Evolutionary conservation across 2,888 invertebrate species (phyloP).

Genomic region (Lithosia quadra): DNA sequence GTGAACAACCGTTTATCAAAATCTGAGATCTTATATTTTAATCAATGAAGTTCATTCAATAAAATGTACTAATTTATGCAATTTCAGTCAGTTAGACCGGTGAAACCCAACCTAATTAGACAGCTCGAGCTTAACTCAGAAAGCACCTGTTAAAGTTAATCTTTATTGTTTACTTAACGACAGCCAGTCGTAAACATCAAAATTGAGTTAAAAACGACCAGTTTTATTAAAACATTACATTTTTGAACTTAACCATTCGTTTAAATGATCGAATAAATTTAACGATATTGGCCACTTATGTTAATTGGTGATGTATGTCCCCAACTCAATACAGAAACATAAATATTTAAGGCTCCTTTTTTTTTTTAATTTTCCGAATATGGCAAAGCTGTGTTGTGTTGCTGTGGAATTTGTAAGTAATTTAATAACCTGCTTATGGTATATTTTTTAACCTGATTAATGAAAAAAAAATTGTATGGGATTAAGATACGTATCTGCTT

Average conservation of each 20-base stretch:
- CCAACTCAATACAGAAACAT: neutral
- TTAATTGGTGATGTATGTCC: slow-evolving; percentile 3
- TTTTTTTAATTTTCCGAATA: neutral
- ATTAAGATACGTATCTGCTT: no score
- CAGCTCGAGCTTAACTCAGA: neutral
- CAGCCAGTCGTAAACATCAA: slow-evolving; percentile 34
- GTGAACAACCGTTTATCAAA: neutral
- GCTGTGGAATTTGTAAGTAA: neutral
- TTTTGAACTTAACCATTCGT: slow-evolving; percentile 1
- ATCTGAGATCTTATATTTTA: neutral
- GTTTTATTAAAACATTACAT: slow-evolving; percentile 28
- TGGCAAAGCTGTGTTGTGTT: neutral
- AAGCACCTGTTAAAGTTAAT: slow-evolving; percentile 1
- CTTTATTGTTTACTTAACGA: slow-evolving; percentile 4
- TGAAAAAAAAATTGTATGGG: no score
- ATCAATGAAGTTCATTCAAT: neutral
- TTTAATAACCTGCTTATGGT: neutral
- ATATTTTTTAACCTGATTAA: neutral
- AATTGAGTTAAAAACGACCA: slow-evolving; percentile 33
- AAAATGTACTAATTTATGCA: neutral
- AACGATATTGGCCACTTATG: slow-evolving; percentile 19
- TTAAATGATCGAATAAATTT: slow-evolving; percentile 30
- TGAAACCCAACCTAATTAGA: neutral
- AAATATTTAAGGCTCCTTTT: neutral
- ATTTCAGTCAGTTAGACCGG: neutral